phyloP scores from a whole-genome alignment of 2,888 invertebrate genomes.

The Cephus pulcher region DNA sequence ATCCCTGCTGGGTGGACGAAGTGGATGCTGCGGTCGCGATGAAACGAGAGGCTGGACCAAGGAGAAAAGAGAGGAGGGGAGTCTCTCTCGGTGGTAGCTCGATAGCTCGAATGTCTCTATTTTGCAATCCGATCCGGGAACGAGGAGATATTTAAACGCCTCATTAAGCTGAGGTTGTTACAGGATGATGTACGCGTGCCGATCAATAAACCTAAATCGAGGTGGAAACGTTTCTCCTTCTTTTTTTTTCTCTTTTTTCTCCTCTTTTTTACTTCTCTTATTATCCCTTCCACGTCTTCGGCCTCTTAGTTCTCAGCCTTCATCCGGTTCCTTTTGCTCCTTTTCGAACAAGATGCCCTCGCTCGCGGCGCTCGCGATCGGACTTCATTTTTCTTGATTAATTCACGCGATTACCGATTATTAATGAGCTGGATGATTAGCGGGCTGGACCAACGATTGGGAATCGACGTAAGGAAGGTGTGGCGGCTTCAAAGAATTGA shows the following conservation, averaged over 20 bases:
- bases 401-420: slow-evolving; percentile 42
- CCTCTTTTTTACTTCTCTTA: not conserved
- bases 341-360: not conserved
- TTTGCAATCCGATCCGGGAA: slow-evolving; percentile 2
- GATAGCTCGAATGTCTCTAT: slow-evolving; percentile 7
- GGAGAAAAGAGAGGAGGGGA: not conserved
- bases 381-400: slow-evolving; percentile 35
- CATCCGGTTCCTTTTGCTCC: not conserved
- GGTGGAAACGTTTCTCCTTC: not conserved
- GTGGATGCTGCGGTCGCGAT: not conserved
- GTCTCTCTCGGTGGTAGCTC: not conserved
- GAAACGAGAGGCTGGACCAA: not conserved
- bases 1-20: not conserved
- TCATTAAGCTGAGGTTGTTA: slow-evolving; percentile 5
- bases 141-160: slow-evolving; percentile 9
- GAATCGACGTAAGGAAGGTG: not conserved
- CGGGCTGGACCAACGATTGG: slow-evolving; percentile 10
- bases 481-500: not conserved
- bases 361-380: slow-evolving; percentile 9
- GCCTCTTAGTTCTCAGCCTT: not conserved
- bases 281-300: not conserved
- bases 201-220: slow-evolving; percentile 6
- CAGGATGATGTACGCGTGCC: slow-evolving; percentile 3
- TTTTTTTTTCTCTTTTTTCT: not conserved
- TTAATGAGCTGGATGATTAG: slow-evolving; percentile 42